These are phyloP conservation scores for Drosophila limbata DNA, from an alignment of 2,888 invertebrate species.

Conservation along the genomic window DNA sequence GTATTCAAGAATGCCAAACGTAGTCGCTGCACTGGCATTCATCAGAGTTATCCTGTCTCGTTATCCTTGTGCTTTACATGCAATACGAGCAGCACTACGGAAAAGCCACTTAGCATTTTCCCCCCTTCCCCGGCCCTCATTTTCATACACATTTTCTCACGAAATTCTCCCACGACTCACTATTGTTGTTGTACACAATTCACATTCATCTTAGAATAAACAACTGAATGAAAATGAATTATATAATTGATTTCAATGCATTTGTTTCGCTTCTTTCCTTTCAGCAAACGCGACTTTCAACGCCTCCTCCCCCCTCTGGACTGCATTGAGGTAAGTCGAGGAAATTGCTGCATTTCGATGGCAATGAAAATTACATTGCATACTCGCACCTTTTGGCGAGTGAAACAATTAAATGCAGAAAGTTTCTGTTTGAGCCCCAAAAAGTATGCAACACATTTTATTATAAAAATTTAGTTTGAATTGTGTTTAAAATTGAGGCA, in stretches of 20 bases:
- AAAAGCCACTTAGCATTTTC: conserved; percentile 64
- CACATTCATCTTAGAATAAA: conserved; percentile 51
- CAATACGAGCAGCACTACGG: conserved; percentile 52
- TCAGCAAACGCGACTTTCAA: not conserved
- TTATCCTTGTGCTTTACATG: conserved; percentile 64
- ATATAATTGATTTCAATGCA: conserved; percentile 53
- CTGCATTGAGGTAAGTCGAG: conserved; percentile 9
- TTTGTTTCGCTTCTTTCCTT: conserved; percentile 22
- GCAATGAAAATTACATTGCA: not conserved
- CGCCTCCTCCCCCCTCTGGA: not conserved
- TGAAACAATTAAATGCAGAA: not conserved
- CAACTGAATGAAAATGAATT: conserved; percentile 37
- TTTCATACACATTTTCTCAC: conserved; percentile 5
- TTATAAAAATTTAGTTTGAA: not conserved
- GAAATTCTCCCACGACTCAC: conserved; percentile 2
- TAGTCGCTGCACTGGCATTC: conserved; percentile 58
- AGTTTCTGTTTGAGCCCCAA: not conserved
- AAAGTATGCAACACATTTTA: conserved; percentile 3
- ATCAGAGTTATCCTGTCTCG: conserved; percentile 72
- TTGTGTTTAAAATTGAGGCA: not conserved
- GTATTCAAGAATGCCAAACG: not conserved
- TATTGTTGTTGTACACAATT: conserved; percentile 27
- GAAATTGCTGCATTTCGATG: conserved; percentile 1
- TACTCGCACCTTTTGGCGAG: not conserved
- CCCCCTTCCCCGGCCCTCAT: not conserved